Conservation (phyloP, 1,140 invertebrate genomes). For the Magallana ariakensis region DNA sequence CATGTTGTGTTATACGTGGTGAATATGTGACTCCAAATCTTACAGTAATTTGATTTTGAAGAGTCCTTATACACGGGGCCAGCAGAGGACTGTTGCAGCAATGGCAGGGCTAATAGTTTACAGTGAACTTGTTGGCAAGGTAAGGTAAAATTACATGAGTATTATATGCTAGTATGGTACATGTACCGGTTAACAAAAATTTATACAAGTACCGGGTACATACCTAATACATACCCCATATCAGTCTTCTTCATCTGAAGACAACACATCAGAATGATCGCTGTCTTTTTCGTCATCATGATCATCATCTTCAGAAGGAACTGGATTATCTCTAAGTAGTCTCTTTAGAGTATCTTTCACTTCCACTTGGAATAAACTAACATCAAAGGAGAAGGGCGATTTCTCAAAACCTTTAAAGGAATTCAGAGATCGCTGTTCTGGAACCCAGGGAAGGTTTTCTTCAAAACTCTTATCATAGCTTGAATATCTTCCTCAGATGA, state of each 20-base stretch:
- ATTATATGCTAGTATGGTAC: no score
- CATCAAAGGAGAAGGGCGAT: background rate
- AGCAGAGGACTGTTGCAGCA: background rate
- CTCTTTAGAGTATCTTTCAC: background rate
- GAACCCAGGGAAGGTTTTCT: background rate
- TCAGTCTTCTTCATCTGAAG: background rate
- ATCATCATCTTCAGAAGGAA: background rate
- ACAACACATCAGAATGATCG: background rate
- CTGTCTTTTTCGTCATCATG: background rate
- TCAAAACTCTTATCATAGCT: background rate
- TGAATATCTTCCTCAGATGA: background rate
- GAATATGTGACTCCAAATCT: background rate
- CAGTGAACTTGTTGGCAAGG: background rate
- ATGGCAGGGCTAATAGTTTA: background rate
- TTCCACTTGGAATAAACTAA: background rate
- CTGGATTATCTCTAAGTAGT: background rate
- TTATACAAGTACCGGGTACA: no score
- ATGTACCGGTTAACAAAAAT: no score
- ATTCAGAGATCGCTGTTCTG: background rate
- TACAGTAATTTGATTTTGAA: no score
- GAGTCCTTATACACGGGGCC: no score
- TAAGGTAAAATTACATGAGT: no score
- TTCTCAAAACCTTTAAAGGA: background rate
- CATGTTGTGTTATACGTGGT: no score
- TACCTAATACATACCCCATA: no score